These are phyloP conservation scores for Melieria omissa DNA, from an alignment of 2,888 invertebrate species.

Conservation along the genomic window DNA sequence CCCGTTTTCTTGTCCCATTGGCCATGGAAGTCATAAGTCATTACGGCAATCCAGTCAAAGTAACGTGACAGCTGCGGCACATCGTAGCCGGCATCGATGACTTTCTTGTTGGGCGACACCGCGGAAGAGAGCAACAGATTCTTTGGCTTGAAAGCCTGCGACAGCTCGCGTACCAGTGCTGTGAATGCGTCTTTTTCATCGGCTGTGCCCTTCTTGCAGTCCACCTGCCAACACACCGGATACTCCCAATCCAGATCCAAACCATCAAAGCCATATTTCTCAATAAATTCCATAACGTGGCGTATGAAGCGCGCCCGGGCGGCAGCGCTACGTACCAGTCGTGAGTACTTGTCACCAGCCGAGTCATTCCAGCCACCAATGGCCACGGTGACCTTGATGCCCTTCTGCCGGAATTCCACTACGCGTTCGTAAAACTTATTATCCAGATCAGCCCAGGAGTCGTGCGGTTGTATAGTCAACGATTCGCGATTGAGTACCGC, in stretches of 20 bases:
- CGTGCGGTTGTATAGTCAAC: constrained; percentile 84
- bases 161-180: constrained; percentile 79
- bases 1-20: constrained; percentile 93
- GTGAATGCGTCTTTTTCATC: constrained; percentile 85
- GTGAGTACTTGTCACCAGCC: constrained; percentile 87
- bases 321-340: constrained; percentile 78
- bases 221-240: constrained; percentile 91
- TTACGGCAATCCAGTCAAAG: constrained; percentile 90
- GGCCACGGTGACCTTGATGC: constrained; percentile 85
- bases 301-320: constrained; percentile 79
- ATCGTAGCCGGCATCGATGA: constrained; percentile 87
- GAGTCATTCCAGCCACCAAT: constrained; percentile 97
- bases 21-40: constrained; percentile 92
- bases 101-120: constrained; percentile 85
- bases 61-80: constrained; percentile 79
- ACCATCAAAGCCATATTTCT: constrained; percentile 86
- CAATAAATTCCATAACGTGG: constrained; percentile 81
- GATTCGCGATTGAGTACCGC: constrained; percentile 83
- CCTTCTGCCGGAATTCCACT: constrained; percentile 76
- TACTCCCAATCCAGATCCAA: constrained; percentile 95
- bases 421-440: constrained; percentile 93
- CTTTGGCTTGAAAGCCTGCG: constrained; percentile 76
- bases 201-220: constrained; percentile 83
- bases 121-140: constrained; percentile 83
- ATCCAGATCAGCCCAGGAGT: constrained; percentile 89